Percentiles rank a stretch among this genome's conserved stretches.
Evolutionary conservation across 2,888 invertebrate species (phyloP).

Genomic region (Trichopoda pennipes): DNA sequence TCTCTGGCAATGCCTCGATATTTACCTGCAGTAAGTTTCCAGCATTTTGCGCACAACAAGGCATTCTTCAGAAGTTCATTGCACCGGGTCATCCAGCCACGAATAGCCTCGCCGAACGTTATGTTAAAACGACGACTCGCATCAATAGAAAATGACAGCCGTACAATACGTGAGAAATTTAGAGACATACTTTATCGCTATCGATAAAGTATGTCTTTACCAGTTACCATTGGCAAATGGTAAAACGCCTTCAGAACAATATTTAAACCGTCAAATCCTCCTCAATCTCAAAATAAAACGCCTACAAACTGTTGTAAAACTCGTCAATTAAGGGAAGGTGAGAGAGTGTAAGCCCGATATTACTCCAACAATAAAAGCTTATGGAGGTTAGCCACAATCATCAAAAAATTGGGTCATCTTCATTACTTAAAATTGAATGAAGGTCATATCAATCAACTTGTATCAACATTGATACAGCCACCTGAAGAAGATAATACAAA

Average conservation of each 20-base stretch:
- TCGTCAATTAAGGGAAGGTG: constrained; percentile 46
- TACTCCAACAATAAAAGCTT: neutral
- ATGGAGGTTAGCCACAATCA: constrained; percentile 8
- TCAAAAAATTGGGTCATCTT: neutral
- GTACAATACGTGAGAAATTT: neutral
- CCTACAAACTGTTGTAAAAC: neutral
- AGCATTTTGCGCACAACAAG: constrained; percentile 6
- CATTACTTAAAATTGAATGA: constrained; percentile 26
- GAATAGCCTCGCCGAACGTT: constrained; percentile 58
- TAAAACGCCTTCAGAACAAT: constrained; percentile 55
- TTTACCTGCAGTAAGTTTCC: too few species aligned
- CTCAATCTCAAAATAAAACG: too few species aligned
- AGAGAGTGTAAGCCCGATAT: constrained; percentile 19
- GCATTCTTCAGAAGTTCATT: neutral
- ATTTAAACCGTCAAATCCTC: constrained; percentile 45
- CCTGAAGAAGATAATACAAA: too few species aligned
- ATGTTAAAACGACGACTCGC: constrained; percentile 59
- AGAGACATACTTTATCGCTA: constrained; percentile 3
- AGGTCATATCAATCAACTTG: neutral
- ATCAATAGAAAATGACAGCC: too few species aligned
- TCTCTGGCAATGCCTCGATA: neutral
- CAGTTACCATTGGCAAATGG: constrained; percentile 45
- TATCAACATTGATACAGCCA: neutral
- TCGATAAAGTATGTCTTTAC: too few species aligned
- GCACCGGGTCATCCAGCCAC: neutral